Base-by-base conservation (phyloP, 2,797 vertebrate species). In the Malacoraja senta region DNA sequence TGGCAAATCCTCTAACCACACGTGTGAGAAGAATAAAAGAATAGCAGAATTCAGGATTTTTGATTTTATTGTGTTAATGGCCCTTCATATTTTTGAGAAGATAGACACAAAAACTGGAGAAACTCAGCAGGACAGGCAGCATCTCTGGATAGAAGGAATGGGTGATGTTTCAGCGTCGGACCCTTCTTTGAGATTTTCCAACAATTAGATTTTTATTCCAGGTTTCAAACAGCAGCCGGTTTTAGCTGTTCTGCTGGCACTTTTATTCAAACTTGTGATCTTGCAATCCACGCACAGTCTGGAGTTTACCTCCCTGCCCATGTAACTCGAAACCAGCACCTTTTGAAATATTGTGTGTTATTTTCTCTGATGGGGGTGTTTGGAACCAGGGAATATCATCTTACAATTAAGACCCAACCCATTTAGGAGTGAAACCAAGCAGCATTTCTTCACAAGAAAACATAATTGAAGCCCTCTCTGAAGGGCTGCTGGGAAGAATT, bases 301-400 rank as follows among this genome's bases (percentile, higher is more conserved):
- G 84, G n/a, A 68, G 38, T 68, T 68, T 68, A 21, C 15, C 61
- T 88, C n/a, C n/a, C 32, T 8, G 29, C 83, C 53, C 58, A 65
- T 65, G 83, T 86, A 61, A 86, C n/a, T 8, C 63, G 10, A 19
- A 68, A 24, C n/a, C 15, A 65, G 13, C 26, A 53, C 83, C 83
- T 86, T 86, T 86, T 86, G 83, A 86, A 61, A 86, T n/a, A 26
- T 29, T n/a, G n/a, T 65, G n/a, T 88, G n/a, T 61, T 32, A 68
- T 88, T 88, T 88, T 32, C 84, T 68, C 63, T 88, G 17, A 6
- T 65, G 61, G 61, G 13, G 61, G 8, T 8, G 24, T 88, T 63
- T 17, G 13, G 81, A 86, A 86, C 58, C 21, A 65, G 84, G n/a
- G 83, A 32, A 17, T n/a, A 32, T 65, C n/a, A 58, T 53, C 81